Evolutionary conservation across 2,888 invertebrate genomes (phyloP).

Genomic region (Diarsia rubi): DNA sequence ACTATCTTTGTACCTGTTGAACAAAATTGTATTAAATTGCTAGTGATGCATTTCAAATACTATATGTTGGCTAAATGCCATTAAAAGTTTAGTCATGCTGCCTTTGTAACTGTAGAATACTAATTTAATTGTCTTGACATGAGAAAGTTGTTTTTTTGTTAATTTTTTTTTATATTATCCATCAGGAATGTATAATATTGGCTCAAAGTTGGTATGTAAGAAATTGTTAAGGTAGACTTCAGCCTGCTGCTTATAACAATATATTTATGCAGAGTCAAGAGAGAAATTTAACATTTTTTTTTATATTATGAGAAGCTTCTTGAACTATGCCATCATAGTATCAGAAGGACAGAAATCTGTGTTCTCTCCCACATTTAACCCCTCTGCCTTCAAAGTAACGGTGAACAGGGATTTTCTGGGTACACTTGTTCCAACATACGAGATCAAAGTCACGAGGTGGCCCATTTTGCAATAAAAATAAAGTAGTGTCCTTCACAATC

Average conservation of each 20-base stretch:
- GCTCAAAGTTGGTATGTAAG: neutral
- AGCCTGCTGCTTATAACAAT: neutral
- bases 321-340: neutral
- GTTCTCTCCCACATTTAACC: no score
- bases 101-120: conserved; percentile 6
- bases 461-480: no score
- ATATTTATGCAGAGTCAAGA: neutral
- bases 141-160: neutral
- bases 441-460: no score
- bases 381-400: no score
- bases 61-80: neutral
- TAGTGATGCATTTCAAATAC: neutral
- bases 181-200: neutral
- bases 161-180: neutral
- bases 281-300: neutral
- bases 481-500: neutral
- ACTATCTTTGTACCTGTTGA: neutral
- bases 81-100: neutral
- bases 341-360: neutral
- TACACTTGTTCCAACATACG: no score
- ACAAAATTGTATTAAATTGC: neutral
- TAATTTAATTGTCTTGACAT: conserved; percentile 1
- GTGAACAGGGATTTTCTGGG: no score
- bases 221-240: neutral
- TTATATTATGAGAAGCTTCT: no score